Base-by-base conservation (phyloP, 1,140 invertebrate genomes). In the Achatina immaculata region DNA sequence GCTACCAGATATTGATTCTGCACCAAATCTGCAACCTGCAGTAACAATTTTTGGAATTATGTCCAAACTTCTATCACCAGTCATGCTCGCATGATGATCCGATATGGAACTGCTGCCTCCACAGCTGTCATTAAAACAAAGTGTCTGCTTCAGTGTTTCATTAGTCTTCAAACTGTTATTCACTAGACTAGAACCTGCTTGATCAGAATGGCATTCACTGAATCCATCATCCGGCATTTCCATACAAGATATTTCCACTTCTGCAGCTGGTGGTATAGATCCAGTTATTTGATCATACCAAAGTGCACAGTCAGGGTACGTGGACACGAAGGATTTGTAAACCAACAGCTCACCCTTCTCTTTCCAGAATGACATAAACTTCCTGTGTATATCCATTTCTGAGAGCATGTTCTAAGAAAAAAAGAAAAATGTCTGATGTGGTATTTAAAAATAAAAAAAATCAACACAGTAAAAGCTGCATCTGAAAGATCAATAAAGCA, bases 321-420 rank as follows among this genome's bases (percentile, higher is more conserved):
- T 72, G 24, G 78, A 72, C 19, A 80, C 66, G 72, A 80, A 80
- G 9, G 78, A 71, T 48, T 72, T 80, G 68, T 71, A 80, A 0
- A 80, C 68, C 28, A 80, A 40, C 21, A 80, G 68, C 68, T 80
- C 78, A 4, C 78, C 78, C 7, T 36, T 58, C 28, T 80, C 43
- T 3, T 80, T 43, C 78, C 78, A 80, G 28, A 80, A 36, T 21
- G 21, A 24, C 31, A 58, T 2, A 43, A 80, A 80, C 45, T 38
- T 71, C 16, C 34, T 21, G 19, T 43, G 19, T 31, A 80, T 80
- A 31, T 80, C 66, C 40, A 38, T 80, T 43, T 80, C 78, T 28
- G 58, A 14, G 2, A 62, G 58, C 1, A 31, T 62, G 58, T 31
- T 16, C 58, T 62, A 31, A 0, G 7, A 62, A 34, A 62, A 6